Percentiles rank a stretch among this genome's conserved stretches.
These are phyloP conservation scores for Enoplolaimus lenunculus DNA, from an alignment of 2,888 invertebrate genomes.

Conservation along the genomic window DNA sequence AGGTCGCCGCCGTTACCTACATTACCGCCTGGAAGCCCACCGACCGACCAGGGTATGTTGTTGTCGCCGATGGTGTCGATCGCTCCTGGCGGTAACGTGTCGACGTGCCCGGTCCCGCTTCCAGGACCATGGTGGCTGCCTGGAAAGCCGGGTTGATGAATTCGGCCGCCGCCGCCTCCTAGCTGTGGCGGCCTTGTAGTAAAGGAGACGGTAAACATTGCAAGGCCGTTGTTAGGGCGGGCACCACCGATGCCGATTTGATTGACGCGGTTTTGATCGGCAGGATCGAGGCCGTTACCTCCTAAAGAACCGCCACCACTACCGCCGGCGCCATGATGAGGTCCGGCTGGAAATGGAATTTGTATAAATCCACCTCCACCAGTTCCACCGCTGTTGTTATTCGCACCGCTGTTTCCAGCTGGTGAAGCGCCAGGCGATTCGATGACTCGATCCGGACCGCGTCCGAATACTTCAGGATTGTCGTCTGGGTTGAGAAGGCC, in stretches of 20 bases:
- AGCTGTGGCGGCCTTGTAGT: neutral
- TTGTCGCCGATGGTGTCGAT: slow-evolving; percentile 1
- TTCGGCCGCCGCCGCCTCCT: too few relatives aligned
- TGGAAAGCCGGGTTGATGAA: too few relatives aligned
- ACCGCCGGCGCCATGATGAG: neutral
- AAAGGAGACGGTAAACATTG: neutral
- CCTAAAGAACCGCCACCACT: neutral
- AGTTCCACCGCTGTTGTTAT: too few relatives aligned
- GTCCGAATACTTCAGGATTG: neutral
- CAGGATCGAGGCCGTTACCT: neutral
- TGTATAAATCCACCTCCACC: too few relatives aligned
- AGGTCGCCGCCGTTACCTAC: neutral
- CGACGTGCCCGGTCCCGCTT: neutral
- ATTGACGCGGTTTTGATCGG: neutral
- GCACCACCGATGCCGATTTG: neutral
- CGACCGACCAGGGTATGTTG: slow-evolving; percentile 19
- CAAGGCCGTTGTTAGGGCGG: neutral
- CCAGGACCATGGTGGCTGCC: neutral
- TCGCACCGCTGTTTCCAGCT: neutral
- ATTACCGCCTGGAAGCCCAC: neutral
- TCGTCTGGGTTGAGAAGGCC: neutral
- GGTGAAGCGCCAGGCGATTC: neutral
- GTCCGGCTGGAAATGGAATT: neutral
- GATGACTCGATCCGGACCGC: neutral
- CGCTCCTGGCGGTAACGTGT: slow-evolving; percentile 29